phyloP scores from a whole-genome alignment of 53 echinoderm and acorn worm species.

The Hippasteria phrygiana region DNA sequence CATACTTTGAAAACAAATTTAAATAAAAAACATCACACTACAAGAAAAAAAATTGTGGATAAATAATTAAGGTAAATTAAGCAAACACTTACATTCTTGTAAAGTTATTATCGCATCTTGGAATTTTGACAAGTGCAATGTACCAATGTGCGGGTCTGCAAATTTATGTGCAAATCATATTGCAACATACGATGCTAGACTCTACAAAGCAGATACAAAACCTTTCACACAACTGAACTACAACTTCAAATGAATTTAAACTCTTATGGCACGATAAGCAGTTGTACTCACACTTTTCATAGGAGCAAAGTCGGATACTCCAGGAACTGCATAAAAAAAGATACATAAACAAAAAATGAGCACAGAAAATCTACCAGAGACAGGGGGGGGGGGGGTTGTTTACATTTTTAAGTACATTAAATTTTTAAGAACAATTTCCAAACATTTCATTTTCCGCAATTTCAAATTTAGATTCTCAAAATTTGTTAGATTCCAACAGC shows the following conservation, averaged over 20 bases:
- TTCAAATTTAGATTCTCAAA: neutral
- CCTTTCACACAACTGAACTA: no score
- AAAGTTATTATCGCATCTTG: no score
- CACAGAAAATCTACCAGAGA: neutral
- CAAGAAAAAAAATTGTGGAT: no score
- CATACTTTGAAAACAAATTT: no score
- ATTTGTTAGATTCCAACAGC: no score
- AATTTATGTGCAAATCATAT: neutral
- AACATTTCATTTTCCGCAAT: neutral
- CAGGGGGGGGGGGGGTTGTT: neutral
- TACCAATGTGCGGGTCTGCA: neutral
- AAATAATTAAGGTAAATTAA: no score
- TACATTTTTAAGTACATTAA: no score
- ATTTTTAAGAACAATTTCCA: no score
- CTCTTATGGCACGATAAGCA: neutral
- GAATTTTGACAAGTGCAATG: no score
- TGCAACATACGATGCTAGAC: neutral
- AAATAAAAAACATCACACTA: no score
- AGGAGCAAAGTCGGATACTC: slow-evolving; percentile 96
- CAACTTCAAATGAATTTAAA: no score
- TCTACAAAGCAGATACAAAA: no score
- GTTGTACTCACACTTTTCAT: slow-evolving; percentile 93
- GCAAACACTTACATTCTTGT: neutral
- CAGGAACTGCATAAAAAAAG: slow-evolving; percentile 82
- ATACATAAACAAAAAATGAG: neutral